A percentile compares a stretch with the other conserved stretches of the same genome.
Evolutionary conservation across 2,113 vertebrate genomes (phyloP).

Genomic region (Nibea albiflora): DNA sequence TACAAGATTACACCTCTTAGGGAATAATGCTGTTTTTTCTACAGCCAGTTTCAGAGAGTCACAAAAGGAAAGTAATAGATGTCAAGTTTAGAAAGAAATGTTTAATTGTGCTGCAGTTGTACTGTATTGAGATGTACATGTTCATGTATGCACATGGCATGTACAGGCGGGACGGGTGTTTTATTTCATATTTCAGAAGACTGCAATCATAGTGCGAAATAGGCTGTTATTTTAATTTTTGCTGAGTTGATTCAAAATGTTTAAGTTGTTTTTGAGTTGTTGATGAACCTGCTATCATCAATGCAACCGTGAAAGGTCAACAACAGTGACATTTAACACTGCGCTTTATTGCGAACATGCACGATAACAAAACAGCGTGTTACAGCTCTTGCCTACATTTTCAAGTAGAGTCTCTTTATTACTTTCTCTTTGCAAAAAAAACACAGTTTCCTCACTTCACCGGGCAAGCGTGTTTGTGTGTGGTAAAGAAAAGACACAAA

Average conservation of each 20-base stretch:
- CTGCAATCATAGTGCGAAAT: not conserved
- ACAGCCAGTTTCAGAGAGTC: slow-evolving; percentile 20
- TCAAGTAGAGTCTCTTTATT: not conserved
- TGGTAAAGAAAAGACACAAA: not conserved
- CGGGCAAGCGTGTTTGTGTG: not conserved
- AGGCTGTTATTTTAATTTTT: not conserved
- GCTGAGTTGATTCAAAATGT: no score
- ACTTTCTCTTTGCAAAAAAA: not conserved
- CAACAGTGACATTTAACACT: not conserved
- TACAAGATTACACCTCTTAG: slow-evolving; percentile 55
- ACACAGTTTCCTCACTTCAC: not conserved
- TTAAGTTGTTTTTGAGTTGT: not conserved
- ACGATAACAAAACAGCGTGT: not conserved
- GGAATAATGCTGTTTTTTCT: slow-evolving; percentile 36
- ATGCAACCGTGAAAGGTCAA: not conserved
- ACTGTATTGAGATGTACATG: not conserved
- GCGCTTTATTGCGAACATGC: not conserved
- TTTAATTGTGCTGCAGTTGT: slow-evolving; percentile 22
- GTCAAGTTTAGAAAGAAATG: slow-evolving; percentile 9
- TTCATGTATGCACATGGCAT: not conserved
- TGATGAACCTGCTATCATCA: not conserved
- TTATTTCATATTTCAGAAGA: not conserved
- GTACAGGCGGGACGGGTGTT: not conserved
- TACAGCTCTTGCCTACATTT: not conserved
- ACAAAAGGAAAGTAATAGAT: slow-evolving; percentile 24